A percentile compares a stretch with the other conserved stretches of the same genome.
Evolutionary conservation across 2,797 vertebrate genomes (phyloP).

Genomic region (Muscicapa striata): DNA sequence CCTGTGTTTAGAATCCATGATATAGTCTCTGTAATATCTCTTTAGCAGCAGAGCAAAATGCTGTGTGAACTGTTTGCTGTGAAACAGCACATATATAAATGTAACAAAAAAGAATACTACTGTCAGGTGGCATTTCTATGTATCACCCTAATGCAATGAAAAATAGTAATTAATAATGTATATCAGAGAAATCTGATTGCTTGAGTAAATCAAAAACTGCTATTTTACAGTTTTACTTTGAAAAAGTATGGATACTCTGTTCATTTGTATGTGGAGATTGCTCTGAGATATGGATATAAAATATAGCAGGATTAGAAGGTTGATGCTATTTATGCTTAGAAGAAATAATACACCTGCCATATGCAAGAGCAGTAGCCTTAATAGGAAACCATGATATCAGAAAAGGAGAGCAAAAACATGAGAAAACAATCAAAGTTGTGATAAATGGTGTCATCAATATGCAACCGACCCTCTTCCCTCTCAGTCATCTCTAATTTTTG

Average conservation of each 20-base stretch:
- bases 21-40: neutral
- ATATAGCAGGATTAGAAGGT: neutral
- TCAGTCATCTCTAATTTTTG: neutral
- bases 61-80: neutral
- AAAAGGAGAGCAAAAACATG: neutral
- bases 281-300: neutral
- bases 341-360: neutral
- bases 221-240: neutral
- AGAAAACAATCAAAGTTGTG: neutral
- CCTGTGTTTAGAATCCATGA: neutral
- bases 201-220: neutral
- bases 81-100: neutral
- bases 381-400: neutral
- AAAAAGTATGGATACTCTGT: neutral
- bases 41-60: neutral
- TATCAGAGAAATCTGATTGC: neutral
- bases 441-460: neutral
- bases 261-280: neutral
- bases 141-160: neutral
- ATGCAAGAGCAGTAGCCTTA: neutral
- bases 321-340: neutral
- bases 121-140: neutral
- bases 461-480: rapidly evolving
- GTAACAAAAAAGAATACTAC: neutral
- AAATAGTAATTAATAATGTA: neutral